Percentiles rank a stretch among this genome's conserved stretches.
These are phyloP conservation scores for Loris lydekkerianus DNA, from an alignment of 2,797 vertebrate genomes.

Conservation along the genomic window DNA sequence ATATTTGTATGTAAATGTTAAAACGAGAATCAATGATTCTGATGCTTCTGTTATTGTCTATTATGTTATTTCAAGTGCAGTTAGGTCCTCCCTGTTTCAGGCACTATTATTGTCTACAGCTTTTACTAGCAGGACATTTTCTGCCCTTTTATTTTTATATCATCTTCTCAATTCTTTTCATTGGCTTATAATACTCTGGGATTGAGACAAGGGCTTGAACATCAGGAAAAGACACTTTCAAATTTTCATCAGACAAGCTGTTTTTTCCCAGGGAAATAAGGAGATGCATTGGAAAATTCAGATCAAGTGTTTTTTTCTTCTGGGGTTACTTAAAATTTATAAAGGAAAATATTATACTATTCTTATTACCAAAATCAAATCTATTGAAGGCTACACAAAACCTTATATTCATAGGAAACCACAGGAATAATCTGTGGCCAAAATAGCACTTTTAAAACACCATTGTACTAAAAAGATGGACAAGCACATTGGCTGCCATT, in stretches of 20 bases:
- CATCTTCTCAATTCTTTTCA: slow-evolving; percentile 15
- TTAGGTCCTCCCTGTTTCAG: not conserved
- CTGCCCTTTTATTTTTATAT: not conserved
- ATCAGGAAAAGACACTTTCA: not conserved
- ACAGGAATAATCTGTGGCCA: not conserved
- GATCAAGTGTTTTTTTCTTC: not conserved
- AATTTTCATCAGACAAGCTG: not conserved
- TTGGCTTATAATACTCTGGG: not conserved
- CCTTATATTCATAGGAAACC: not conserved
- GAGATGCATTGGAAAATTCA: slow-evolving; percentile 8
- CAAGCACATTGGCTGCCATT: not conserved
- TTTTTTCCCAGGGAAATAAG: not conserved
- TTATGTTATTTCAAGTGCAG: not conserved
- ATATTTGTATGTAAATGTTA: not conserved
- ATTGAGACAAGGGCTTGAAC: not conserved
- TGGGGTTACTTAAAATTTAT: slow-evolving; percentile 41
- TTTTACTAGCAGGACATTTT: slow-evolving; percentile 21
- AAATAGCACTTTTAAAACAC: not conserved
- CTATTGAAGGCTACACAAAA: slow-evolving; percentile 9
- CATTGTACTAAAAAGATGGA: not conserved
- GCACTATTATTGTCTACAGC: not conserved
- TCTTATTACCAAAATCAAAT: slow-evolving; percentile 43
- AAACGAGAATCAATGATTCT: not conserved
- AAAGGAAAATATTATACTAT: slow-evolving; percentile 22
- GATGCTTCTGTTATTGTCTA: not conserved